phyloP scores from a whole-genome alignment of 1,140 invertebrate species.

The Rhyzopertha dominica region DNA sequence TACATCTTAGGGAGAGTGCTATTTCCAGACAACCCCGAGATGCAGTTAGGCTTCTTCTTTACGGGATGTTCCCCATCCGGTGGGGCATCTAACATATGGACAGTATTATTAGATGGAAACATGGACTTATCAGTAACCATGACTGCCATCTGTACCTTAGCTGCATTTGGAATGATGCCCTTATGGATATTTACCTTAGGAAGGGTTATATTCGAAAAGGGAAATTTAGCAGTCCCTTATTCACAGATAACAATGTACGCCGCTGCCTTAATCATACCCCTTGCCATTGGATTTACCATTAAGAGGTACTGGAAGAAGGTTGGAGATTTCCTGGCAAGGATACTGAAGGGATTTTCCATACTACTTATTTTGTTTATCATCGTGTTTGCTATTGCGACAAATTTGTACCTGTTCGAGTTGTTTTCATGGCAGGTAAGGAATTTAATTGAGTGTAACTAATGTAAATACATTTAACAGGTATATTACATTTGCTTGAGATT shows the following conservation, averaged over 20 bases:
- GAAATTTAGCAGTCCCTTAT: slow-evolving; percentile 75
- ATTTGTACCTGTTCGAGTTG: slow-evolving; percentile 84
- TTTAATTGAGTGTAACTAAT: no score
- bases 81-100: slow-evolving; percentile 95
- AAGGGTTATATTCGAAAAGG: slow-evolving; percentile 62
- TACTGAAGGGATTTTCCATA: slow-evolving; percentile 82
- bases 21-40: slow-evolving; percentile 62
- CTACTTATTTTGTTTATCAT: slow-evolving; percentile 84
- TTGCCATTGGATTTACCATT: slow-evolving; percentile 73
- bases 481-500: no score
- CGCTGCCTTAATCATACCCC: slow-evolving; percentile 72
- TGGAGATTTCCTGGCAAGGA: slow-evolving; percentile 64
- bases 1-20: slow-evolving; percentile 68
- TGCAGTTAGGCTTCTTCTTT: slow-evolving; percentile 86
- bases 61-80: slow-evolving; percentile 87
- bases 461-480: no score
- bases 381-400: slow-evolving; percentile 86
- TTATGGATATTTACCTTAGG: slow-evolving; percentile 94
- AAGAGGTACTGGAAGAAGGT: slow-evolving; percentile 63
- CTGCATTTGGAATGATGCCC: slow-evolving; percentile 69
- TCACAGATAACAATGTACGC: slow-evolving; percentile 70
- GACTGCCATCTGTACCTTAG: slow-evolving; percentile 72
- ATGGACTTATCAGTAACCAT: slow-evolving; percentile 86
- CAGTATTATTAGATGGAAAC: slow-evolving; percentile 81
- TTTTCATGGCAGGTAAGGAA: slow-evolving; percentile 85